Conservation (phyloP, 2,113 vertebrate genomes). For the Seriola rivoliana region DNA sequence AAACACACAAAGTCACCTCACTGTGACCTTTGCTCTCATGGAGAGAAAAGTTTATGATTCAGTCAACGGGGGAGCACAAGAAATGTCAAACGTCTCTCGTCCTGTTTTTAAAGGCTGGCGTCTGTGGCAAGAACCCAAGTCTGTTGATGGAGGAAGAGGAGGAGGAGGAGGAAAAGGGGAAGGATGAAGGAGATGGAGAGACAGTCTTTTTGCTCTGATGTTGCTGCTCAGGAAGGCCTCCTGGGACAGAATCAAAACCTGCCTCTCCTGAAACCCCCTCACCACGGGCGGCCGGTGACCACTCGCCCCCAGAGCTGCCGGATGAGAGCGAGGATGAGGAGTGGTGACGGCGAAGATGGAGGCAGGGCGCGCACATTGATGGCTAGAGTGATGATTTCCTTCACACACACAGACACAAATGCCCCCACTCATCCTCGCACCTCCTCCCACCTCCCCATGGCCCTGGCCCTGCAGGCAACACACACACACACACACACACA, state of each 20-base stretch:
- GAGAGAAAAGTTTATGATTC: slow-evolving; percentile 42
- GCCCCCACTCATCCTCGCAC: slow-evolving; percentile 68
- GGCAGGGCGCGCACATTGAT: slow-evolving; percentile 65
- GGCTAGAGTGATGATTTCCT: slow-evolving; percentile 85
- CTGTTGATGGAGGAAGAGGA: slow-evolving; percentile 47
- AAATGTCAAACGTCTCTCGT: slow-evolving; percentile 65
- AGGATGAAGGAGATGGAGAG: slow-evolving; percentile 39
- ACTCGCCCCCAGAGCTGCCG: slow-evolving; percentile 27
- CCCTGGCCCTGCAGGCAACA: slow-evolving; percentile 66
- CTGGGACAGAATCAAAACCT: slow-evolving; percentile 70
- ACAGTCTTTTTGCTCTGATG: slow-evolving; percentile 52
- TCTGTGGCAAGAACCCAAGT: slow-evolving; percentile 19
- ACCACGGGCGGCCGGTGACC: slow-evolving; percentile 56
- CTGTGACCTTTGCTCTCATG: slow-evolving; percentile 35
- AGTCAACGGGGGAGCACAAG: slow-evolving; percentile 20
- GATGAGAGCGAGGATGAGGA: slow-evolving; percentile 38
- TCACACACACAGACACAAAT: slow-evolving; percentile 79
- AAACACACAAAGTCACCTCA: neutral
- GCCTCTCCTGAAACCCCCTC: slow-evolving; percentile 57
- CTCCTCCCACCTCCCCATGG: slow-evolving; percentile 60
- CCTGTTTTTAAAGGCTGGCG: slow-evolving; percentile 19
- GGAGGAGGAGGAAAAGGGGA: neutral
- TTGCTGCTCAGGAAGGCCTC: slow-evolving; percentile 44
- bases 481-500: slow-evolving; percentile 61
- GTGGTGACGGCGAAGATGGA: slow-evolving; percentile 58